Percentiles rank a stretch among this genome's conserved stretches.
Conservation (phyloP, 2,113 vertebrate species). For the Actenoides lindsayi region DNA sequence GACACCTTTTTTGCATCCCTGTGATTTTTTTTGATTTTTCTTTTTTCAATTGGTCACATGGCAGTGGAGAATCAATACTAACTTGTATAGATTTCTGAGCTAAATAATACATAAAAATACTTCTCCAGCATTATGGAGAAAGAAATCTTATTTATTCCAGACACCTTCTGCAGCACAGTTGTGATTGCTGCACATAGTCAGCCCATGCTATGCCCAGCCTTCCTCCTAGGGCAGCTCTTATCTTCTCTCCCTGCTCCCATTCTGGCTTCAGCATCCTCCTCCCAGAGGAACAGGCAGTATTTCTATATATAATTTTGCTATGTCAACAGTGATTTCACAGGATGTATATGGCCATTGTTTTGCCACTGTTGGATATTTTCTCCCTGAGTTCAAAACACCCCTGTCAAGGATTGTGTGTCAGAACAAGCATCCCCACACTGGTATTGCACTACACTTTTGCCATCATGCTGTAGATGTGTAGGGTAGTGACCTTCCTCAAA, state of each 20-base stretch:
- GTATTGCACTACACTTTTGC: background rate
- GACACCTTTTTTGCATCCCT: background rate
- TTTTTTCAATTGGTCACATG: background rate
- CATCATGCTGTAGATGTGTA: background rate
- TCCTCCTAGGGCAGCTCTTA: background rate
- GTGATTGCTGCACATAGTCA: background rate
- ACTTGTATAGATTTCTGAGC: background rate
- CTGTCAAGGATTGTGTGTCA: background rate
- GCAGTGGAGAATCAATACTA: background rate
- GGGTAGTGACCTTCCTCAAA: background rate
- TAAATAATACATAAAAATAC: background rate
- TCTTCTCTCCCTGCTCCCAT: background rate
- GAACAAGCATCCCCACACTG: background rate
- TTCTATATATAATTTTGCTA: background rate
- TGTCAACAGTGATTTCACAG: background rate
- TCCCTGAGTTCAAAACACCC: background rate
- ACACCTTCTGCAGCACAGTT: background rate
- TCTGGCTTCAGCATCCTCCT: background rate
- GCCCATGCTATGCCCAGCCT: background rate
- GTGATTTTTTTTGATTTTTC: background rate
- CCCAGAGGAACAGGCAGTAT: background rate
- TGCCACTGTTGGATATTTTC: background rate
- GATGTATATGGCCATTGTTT: background rate
- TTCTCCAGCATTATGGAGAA: rapidly evolving
- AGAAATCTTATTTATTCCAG: background rate